These are phyloP conservation scores for Andrena cerasifolii DNA, from an alignment of 1,140 invertebrate genomes.

Conservation along the genomic window DNA sequence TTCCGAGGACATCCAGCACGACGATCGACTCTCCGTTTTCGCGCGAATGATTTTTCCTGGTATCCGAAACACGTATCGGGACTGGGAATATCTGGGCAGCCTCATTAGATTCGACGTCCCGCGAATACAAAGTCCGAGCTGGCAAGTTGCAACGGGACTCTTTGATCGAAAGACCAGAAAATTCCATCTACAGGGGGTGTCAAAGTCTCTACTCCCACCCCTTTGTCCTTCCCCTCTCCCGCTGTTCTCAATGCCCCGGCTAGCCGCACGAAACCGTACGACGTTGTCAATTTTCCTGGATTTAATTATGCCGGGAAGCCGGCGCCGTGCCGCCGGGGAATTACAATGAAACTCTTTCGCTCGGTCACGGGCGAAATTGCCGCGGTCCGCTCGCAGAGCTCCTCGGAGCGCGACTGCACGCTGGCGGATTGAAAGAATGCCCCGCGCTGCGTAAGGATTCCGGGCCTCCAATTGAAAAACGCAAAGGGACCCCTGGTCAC, in stretches of 20 bases:
- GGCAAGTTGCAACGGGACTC: slow-evolving; percentile 22
- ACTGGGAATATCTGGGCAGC: slow-evolving; percentile 10
- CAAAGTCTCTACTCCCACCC: slow-evolving; percentile 40
- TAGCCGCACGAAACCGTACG: slow-evolving; percentile 46
- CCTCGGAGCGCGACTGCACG: too few species aligned
- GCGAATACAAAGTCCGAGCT: not conserved
- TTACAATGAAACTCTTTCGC: slow-evolving; percentile 42
- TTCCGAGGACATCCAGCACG: not conserved
- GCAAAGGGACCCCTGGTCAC: too few species aligned
- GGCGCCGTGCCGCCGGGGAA: slow-evolving; percentile 22
- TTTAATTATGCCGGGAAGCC: slow-evolving; percentile 64
- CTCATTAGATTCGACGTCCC: slow-evolving; percentile 52
- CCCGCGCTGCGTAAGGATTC: not conserved
- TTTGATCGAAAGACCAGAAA: slow-evolving; percentile 62
- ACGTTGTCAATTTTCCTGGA: slow-evolving; percentile 55
- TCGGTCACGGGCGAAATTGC: slow-evolving; percentile 28
- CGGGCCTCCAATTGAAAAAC: too few species aligned
- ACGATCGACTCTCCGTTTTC: not conserved
- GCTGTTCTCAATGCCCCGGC: not conserved
- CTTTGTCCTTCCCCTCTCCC: slow-evolving; percentile 25
- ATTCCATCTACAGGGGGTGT: slow-evolving; percentile 51
- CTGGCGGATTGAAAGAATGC: slow-evolving; percentile 9
- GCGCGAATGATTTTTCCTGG: slow-evolving; percentile 45
- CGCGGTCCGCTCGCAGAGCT: not conserved
- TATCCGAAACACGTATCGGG: slow-evolving; percentile 36